Percentiles rank a stretch among this genome's conserved stretches.
phyloP scores from a whole-genome alignment of 2,113 vertebrate species.

The Narcine bancroftii region DNA sequence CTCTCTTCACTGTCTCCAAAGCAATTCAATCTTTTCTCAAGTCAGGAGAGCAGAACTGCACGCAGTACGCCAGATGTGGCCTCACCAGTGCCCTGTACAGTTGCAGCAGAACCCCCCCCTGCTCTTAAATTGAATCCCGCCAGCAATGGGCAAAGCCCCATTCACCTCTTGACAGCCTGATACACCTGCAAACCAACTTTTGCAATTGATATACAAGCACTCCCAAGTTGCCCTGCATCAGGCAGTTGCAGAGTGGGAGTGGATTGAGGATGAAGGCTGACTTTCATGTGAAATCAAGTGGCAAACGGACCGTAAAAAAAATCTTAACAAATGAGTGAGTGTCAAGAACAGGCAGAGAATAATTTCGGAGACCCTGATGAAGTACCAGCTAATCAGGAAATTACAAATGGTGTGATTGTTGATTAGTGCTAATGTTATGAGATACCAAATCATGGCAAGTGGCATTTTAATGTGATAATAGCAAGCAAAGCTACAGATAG shows the following conservation, averaged over 20 bases:
- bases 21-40: too few species aligned
- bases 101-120: too few species aligned
- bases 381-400: conserved; percentile 33
- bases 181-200: too few species aligned
- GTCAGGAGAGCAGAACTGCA: too few species aligned
- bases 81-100: too few species aligned
- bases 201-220: too few species aligned
- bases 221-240: too few species aligned
- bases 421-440: conserved; percentile 30
- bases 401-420: conserved; percentile 25
- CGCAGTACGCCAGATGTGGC: too few species aligned
- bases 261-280: not conserved
- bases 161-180: too few species aligned
- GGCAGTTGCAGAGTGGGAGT: not conserved
- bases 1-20: too few species aligned
- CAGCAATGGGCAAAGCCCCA: too few species aligned
- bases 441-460: conserved; percentile 33
- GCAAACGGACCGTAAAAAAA: not conserved
- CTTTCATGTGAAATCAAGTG: not conserved
- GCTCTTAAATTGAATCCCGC: too few species aligned
- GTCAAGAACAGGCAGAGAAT: not conserved
- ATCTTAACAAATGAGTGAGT: conserved; percentile 1
- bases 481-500: not conserved
- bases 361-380: not conserved
- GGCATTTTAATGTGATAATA: conserved; percentile 28